These are phyloP conservation scores for Meganola albula DNA, from an alignment of 2,888 invertebrate species.

Conservation along the genomic window DNA sequence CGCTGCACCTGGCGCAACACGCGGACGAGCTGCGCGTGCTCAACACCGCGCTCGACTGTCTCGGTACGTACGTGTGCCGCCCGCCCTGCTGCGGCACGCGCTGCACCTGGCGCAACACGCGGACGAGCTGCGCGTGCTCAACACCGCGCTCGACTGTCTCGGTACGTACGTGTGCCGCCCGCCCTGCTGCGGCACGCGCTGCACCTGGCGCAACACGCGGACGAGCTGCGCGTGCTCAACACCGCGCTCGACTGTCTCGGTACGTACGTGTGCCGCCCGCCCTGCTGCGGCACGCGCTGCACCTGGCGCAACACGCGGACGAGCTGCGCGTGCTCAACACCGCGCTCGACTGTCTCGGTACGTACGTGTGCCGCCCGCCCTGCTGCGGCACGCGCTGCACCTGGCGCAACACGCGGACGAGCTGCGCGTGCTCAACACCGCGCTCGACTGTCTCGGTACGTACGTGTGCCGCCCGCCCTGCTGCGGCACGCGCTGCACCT, in stretches of 20 bases:
- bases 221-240: constrained; percentile 78
- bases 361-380: constrained; percentile 57
- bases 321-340: constrained; percentile 4
- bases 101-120: constrained; percentile 79
- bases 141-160: constrained; percentile 69
- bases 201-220: constrained; percentile 31
- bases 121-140: constrained; percentile 73
- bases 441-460: constrained; percentile 85
- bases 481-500: constrained; percentile 80
- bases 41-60: constrained; percentile 85
- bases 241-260: constrained; percentile 88
- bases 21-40: constrained; percentile 75
- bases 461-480: constrained; percentile 82
- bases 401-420: constrained; percentile 45
- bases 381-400: constrained; percentile 46
- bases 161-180: constrained; percentile 61
- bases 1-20: constrained; percentile 37
- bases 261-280: constrained; percentile 31
- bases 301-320: constrained; percentile 6
- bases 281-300: neutral
- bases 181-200: constrained; percentile 46
- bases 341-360: neutral
- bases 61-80: constrained; percentile 81
- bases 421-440: constrained; percentile 81
- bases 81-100: constrained; percentile 82